phyloP scores from a whole-genome alignment of 2,797 vertebrate genomes.

The Malurus splendens region DNA sequence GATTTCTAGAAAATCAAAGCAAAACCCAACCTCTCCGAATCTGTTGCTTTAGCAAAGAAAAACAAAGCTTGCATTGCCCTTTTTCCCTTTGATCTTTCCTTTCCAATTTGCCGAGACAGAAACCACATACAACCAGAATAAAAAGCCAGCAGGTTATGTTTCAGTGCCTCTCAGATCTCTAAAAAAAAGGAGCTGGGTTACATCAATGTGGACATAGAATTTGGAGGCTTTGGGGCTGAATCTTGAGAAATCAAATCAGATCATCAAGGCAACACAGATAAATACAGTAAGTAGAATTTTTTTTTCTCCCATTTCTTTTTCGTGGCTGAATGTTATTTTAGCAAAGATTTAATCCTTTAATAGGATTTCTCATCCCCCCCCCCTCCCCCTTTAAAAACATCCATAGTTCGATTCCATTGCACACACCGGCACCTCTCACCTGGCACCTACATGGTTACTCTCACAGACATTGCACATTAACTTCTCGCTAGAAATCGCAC shows the following conservation, averaged over 20 bases:
- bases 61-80: conserved; percentile 17
- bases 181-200: conserved; percentile 24
- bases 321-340: conserved; percentile 16
- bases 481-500: conserved; percentile 32
- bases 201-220: conserved; percentile 9
- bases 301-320: neutral
- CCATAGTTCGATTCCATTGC: neutral
- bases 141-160: neutral
- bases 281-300: neutral
- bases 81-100: conserved; percentile 25
- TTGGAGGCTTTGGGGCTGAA: conserved; percentile 25
- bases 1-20: conserved; percentile 3
- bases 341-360: conserved; percentile 41
- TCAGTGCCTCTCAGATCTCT: neutral
- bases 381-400: neutral
- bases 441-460: conserved; percentile 47
- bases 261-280: conserved; percentile 26
- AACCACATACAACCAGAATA: neutral
- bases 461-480: neutral
- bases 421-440: conserved; percentile 8
- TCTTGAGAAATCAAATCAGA: conserved; percentile 37
- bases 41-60: conserved; percentile 36
- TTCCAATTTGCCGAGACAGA: conserved; percentile 40
- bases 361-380: neutral
- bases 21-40: neutral